Base-by-base conservation (phyloP, 1,140 invertebrate genomes). In the Drosophila sp. region DNA sequence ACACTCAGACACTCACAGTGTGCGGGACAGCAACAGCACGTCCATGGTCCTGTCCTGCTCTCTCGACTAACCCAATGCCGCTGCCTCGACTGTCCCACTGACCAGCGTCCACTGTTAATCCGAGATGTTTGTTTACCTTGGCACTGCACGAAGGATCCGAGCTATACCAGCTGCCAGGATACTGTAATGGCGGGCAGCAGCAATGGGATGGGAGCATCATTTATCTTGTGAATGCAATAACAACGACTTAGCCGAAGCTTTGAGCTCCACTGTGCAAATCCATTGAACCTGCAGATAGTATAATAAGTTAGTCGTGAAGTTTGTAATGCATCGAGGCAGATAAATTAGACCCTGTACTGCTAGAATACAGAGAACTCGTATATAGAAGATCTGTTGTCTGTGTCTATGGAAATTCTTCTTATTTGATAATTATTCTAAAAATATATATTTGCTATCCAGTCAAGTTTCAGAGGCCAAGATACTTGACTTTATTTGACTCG, bases 91-190 rank as follows among this genome's bases (percentile, higher is more conserved):
- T 77, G 74, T 45, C 63, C 63, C 63, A 78, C 78, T 86, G 82
- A 76, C 82, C 82, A 87, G 56, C 74, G 77, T 78, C 73, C 71
- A 56, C 67, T 83, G 86, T 87, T 90, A 90, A 90, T 90, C 86
- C 86, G 86, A 86, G 86, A 90, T 90, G 86, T 90, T 90, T 90
- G 86, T 90, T 81, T 90, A 87, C 86, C 81, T 86, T 86, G 72
- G 67, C 74, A 70, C 75, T 73, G 62, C 61, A 63, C 56, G 43
- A 56, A 62, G 78, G 64, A 62, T 53, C 18, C 40, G 38, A 18
- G 57, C 73, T 50, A 59, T 41, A 21, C 9, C 21, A 51, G 29
- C 34, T 27, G 9, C 48, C 32, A 38, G 65, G 41, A 38, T 58
- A 14, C 40, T 27, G 45, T 38, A 57, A 45, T 36, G 25, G 25